Evolutionary conservation across 1,140 invertebrate species (phyloP).

Genomic region (Pseudomyrmex gracilis): DNA sequence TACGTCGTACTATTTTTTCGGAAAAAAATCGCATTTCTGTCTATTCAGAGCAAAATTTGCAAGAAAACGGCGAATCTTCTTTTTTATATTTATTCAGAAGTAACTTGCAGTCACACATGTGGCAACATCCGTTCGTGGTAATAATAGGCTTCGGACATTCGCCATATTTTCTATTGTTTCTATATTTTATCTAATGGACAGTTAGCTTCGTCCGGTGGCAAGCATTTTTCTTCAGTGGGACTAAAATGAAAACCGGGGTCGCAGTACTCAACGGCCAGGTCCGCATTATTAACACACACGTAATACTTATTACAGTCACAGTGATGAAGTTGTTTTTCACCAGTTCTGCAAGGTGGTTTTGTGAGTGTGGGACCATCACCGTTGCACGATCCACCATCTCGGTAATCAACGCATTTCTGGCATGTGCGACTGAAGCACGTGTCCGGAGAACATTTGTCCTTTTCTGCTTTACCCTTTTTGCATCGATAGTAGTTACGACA

Average conservation of each 20-base stretch:
- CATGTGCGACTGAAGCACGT: conserved; percentile 41
- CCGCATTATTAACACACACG: background rate
- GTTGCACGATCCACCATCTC: background rate
- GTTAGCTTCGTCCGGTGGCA: background rate
- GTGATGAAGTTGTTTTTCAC: background rate
- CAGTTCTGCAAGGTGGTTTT: background rate
- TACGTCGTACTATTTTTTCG: background rate
- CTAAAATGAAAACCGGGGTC: background rate
- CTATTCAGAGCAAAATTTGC: background rate
- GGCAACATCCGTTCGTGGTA: background rate
- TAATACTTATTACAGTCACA: background rate
- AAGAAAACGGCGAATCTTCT: no score
- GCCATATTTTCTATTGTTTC: background rate
- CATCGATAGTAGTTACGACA: background rate
- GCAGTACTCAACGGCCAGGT: background rate
- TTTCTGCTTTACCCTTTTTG: background rate
- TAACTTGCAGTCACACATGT: background rate
- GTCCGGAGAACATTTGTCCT: background rate
- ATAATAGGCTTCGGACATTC: background rate
- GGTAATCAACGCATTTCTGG: background rate
- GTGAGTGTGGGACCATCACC: background rate
- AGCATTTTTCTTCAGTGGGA: rapidly evolving
- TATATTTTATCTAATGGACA: background rate
- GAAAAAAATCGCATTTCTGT: background rate
- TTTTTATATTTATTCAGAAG: background rate